phyloP scores from a whole-genome alignment of 2,797 vertebrate species.

The Mormyrus proboscirostris region DNA sequence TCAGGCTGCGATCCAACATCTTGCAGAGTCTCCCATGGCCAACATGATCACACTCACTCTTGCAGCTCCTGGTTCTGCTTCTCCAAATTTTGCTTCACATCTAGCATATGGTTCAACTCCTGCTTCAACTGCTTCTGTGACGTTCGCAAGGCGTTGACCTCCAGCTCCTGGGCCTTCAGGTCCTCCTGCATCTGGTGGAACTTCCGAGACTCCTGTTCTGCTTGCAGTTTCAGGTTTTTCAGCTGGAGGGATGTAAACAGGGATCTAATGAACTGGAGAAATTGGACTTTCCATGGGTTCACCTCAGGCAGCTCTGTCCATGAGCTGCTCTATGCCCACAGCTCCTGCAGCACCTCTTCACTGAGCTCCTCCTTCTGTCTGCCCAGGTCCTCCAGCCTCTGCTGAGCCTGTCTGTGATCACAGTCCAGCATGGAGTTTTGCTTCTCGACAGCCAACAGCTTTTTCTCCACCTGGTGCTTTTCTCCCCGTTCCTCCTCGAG shows the following conservation, averaged over 20 bases:
- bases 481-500: slow-evolving; percentile 77
- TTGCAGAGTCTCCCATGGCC: no score
- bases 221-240: slow-evolving; percentile 72
- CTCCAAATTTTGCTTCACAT: slow-evolving; percentile 83
- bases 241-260: slow-evolving; percentile 58
- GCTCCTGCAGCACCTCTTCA: slow-evolving; percentile 68
- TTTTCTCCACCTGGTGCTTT: slow-evolving; percentile 82
- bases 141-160: slow-evolving; percentile 75
- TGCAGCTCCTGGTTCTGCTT: slow-evolving; percentile 87
- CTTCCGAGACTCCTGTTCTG: slow-evolving; percentile 88
- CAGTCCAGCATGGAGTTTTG: slow-evolving; percentile 83
- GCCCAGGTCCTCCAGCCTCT: slow-evolving; percentile 75
- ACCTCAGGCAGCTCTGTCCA: not conserved
- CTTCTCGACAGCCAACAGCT: slow-evolving; percentile 81
- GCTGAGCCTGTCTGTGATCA: slow-evolving; percentile 82
- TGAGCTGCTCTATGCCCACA: not conserved
- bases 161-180: slow-evolving; percentile 84
- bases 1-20: not conserved
- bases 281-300: not conserved
- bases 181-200: slow-evolving; percentile 80
- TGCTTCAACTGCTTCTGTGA: slow-evolving; percentile 94
- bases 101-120: slow-evolving; percentile 87
- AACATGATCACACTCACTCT: slow-evolving; percentile 61
- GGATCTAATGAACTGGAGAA: no score
- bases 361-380: slow-evolving; percentile 73